Base-by-base conservation (phyloP, 64 coral and sea anemone species). In the Cladopsammia gracilis region DNA sequence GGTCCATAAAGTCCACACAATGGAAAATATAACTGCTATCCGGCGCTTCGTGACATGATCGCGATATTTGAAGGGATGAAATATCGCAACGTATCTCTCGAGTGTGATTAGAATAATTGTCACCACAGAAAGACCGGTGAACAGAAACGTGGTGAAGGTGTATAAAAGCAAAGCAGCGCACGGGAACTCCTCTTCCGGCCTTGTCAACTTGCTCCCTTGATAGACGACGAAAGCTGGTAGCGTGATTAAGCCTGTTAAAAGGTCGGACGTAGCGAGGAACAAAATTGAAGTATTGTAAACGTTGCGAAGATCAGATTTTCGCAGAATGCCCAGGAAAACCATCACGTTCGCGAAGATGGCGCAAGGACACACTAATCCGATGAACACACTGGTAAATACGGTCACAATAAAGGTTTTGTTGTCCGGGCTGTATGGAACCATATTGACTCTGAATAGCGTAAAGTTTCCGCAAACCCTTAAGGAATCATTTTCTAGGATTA, bases 81-180 rank as follows among this genome's bases (percentile, higher is more conserved):
- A 96, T 82, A 96, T 96, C 15, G 90, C 94, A 13, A 96, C 58
- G 49, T 92, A 92, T 77, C 90, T 96, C 42, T 96, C 94, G 5
- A 96, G 25, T 19, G 94, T 92, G 20, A 96, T 96, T 0, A 96
- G 24, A 10, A 80, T 89, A 8, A 96, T 60, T 16, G 94, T 96
- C 79, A 96, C n/a, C 25, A 92, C 82, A 2, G 90, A 96, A 46
- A 96, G 71, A 12, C 94, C 94, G 34, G 84, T 85, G 46, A 90
- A 92, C 5, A 96, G 25, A 52, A 92, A 92, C 4, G 88, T 91
- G 34, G 86, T 82, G 46, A 58, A 82, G 4, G 94, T 89, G 26
- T 96, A 96, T 2, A 89, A n/a, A 8, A 79, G 90, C 42, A 96
- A 19, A 1, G 94, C 83, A 20, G 43, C 16, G 48, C 94, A 96